Evolutionary conservation across 2,888 invertebrate genomes (phyloP).

Genomic region (Octodonta nipae): DNA sequence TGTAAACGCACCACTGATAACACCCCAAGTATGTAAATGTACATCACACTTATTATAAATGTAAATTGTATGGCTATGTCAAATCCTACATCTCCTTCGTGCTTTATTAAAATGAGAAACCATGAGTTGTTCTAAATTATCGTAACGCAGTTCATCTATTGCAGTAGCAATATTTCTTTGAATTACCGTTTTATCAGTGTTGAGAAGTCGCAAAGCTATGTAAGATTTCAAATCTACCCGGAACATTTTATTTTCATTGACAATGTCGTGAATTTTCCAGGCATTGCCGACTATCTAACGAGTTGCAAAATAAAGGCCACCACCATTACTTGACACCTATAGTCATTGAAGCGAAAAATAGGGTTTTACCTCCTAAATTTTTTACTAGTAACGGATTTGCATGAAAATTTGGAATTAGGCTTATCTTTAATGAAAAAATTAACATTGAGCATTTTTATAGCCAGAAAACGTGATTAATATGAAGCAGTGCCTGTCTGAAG

Average conservation of each 20-base stretch:
- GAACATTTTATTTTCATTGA: constrained; percentile 13
- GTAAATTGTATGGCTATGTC: constrained; percentile 3
- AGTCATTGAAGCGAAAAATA: no score
- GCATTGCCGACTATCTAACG: no score
- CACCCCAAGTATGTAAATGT: constrained; percentile 7
- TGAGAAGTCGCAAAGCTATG: constrained; percentile 8
- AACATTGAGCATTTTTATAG: no score
- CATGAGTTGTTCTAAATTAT: constrained; percentile 4
- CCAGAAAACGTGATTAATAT: no score
- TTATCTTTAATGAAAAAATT: no score
- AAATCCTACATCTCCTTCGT: constrained; percentile 5
- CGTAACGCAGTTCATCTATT: constrained; percentile 3
- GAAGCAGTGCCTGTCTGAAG: no score
- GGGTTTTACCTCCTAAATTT: no score
- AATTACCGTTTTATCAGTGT: constrained; percentile 4
- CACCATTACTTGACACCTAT: constrained; percentile 16
- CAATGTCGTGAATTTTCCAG: constrained; percentile 15
- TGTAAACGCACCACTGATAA: constrained; percentile 6
- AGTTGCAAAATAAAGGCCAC: constrained; percentile 20
- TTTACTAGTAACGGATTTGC: no score
- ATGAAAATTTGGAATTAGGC: no score
- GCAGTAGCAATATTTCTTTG: background rate
- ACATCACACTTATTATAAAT: constrained; percentile 15
- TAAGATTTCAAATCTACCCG: constrained; percentile 14
- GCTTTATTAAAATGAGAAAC: constrained; percentile 2